A percentile compares a stretch with the other conserved stretches of the same genome.
Evolutionary conservation across 2,113 vertebrate genomes (phyloP).

Genomic region (Rhabdomys dilectus): DNA sequence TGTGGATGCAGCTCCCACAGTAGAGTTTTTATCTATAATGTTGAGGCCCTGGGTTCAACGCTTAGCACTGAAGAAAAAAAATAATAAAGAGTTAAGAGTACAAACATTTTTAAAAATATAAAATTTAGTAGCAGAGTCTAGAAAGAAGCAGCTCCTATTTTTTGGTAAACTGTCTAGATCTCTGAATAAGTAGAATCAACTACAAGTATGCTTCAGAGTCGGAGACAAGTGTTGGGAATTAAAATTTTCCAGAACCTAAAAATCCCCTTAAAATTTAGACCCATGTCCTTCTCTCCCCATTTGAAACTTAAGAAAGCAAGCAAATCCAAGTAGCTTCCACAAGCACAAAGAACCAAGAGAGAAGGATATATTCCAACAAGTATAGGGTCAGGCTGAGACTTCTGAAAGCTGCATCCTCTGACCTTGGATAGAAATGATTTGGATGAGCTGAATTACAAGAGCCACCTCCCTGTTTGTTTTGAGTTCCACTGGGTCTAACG

Average conservation of each 20-base stretch:
- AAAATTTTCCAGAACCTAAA: slow-evolving; percentile 15
- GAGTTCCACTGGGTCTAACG: background rate
- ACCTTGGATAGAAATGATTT: background rate
- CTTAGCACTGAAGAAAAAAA: background rate
- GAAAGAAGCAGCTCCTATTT: background rate
- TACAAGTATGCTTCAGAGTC: background rate
- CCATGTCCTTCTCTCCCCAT: background rate
- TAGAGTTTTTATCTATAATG: background rate
- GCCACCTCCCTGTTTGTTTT: background rate
- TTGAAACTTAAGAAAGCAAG: background rate
- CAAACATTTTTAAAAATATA: background rate
- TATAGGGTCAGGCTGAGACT: background rate
- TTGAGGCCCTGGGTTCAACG: background rate
- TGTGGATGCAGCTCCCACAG: background rate
- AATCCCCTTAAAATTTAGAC: slow-evolving; percentile 33
- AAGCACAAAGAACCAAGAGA: background rate
- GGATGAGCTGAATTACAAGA: background rate
- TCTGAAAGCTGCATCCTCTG: background rate
- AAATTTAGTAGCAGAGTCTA: background rate
- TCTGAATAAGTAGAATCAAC: background rate
- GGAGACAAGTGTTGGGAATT: slow-evolving; percentile 4
- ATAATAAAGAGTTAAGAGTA: background rate
- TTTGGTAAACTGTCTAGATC: slow-evolving; percentile 44
- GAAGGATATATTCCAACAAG: background rate
- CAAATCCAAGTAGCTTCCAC: background rate